These are phyloP conservation scores for Heliconius congener DNA, from an alignment of 1,140 invertebrate species.

Conservation along the genomic window DNA sequence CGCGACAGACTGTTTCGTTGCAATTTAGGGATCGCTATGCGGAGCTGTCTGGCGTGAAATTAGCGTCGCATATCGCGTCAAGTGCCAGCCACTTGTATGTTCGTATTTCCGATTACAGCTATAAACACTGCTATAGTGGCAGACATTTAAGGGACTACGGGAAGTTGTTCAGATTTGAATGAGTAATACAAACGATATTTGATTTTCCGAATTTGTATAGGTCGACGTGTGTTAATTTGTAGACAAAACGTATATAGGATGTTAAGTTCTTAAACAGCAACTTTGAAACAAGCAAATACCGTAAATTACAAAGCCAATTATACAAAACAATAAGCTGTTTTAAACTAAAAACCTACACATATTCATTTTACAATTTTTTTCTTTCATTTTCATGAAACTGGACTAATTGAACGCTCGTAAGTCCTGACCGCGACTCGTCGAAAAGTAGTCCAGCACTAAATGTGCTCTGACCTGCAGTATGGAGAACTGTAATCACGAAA, in stretches of 20 bases:
- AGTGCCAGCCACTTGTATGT: slow-evolving; percentile 45
- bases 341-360: neutral
- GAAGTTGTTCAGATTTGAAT: neutral
- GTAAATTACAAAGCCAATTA: neutral
- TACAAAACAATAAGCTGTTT: neutral
- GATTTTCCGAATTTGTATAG: neutral
- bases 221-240: neutral
- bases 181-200: neutral
- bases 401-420: slow-evolving; percentile 10
- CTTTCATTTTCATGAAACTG: neutral
- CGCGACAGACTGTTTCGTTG: slow-evolving; percentile 39
- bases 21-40: slow-evolving; percentile 42
- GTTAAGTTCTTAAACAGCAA: neutral
- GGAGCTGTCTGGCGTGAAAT: slow-evolving; percentile 57
- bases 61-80: slow-evolving; percentile 52
- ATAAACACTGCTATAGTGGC: slow-evolving; percentile 21
- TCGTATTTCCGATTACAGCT: slow-evolving; percentile 30
- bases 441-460: slow-evolving; percentile 32
- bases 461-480: slow-evolving; percentile 35
- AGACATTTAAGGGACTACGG: slow-evolving; percentile 17
- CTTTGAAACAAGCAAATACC: neutral
- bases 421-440: slow-evolving; percentile 27
- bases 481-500: slow-evolving; percentile 25
- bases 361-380: neutral
- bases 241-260: neutral